Evolutionary conservation across 2,888 invertebrate species (phyloP), one percentile per base, ranked within the genome.

Genomic region (Pseudeuparius sepicola): DNA sequence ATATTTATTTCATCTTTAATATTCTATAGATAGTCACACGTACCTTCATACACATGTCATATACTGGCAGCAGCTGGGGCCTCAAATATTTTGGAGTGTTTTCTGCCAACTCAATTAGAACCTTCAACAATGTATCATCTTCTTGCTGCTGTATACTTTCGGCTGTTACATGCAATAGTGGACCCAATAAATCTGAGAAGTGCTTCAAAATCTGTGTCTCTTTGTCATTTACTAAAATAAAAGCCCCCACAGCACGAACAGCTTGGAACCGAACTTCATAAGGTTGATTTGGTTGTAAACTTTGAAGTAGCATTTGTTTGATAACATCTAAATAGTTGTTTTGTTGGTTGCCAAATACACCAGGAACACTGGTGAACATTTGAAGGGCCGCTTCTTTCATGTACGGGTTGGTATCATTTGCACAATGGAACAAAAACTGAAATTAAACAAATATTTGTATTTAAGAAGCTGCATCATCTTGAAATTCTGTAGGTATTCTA

Each of bases 341-440:
- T 60, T 97, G 93, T 56, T 90, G 86, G 60, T 89, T 90, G 23
- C 97, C 98, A 70, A 98, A 98, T 34, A 97, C 85, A 20, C 92
- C 89, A 14, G 98, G 97, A 18, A 96, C 92, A 50, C 88, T 78
- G 45, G 90, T 84, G 56, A 98, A 93, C 70, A 98, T 89, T 48
- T 89, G 78, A 35, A 98, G 76, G 24, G 94, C 93, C 47, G 88
- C 82, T 61, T 96, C 94, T 64, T 90, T 92, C 38, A 93, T 70
- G 43, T 81, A 76, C 14, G 85, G 70, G 53, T 82, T 78, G 28
- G 80, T 73, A 24, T 89, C 82, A 60, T 78, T 85, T 31, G 92
- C 92, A 63, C 92, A 92, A 59, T 90, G 87, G 64, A 96, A 97
- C 55, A 98, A 71, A 60, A 94, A 96, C 61, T 63, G 43, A 4